phyloP scores from a whole-genome alignment of 1,140 invertebrate genomes.

The Danaus plexippus region DNA sequence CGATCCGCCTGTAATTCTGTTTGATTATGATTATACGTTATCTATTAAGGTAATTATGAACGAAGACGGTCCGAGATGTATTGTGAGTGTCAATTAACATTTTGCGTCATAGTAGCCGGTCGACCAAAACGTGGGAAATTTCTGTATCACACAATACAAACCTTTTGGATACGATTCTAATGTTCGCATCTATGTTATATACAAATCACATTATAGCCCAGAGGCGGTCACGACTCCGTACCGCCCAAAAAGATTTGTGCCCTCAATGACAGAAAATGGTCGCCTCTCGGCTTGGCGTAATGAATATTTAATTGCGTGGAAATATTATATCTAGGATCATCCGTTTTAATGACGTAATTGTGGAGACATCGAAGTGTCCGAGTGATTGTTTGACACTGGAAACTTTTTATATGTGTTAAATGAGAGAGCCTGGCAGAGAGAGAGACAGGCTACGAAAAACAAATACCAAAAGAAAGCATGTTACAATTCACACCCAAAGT shows the following conservation, averaged over 20 bases:
- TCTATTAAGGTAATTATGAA: slow-evolving; percentile 64
- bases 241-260: slow-evolving; percentile 30
- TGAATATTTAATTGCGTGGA: slow-evolving; percentile 65
- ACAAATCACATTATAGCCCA: slow-evolving; percentile 25
- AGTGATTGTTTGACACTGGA: no score
- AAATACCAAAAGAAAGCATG: no score
- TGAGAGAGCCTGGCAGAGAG: no score
- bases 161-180: no score
- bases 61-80: slow-evolving; percentile 38
- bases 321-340: slow-evolving; percentile 45
- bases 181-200: slow-evolving; percentile 8
- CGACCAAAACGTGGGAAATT: slow-evolving; percentile 42
- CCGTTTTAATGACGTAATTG: slow-evolving; percentile 19
- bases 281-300: slow-evolving; percentile 34
- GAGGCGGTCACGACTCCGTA: slow-evolving; percentile 27
- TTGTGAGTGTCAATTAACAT: slow-evolving; percentile 51
- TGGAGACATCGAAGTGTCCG: neutral
- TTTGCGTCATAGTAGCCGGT: slow-evolving; percentile 33
- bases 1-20: slow-evolving; percentile 58
- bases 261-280: slow-evolving; percentile 53
- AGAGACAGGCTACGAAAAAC: no score
- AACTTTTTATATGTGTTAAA: no score
- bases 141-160: neutral
- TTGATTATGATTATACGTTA: slow-evolving; percentile 58
- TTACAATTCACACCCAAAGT: no score